Conservation (phyloP, 2,888 invertebrate species). For the Monoplex corrugatus region DNA sequence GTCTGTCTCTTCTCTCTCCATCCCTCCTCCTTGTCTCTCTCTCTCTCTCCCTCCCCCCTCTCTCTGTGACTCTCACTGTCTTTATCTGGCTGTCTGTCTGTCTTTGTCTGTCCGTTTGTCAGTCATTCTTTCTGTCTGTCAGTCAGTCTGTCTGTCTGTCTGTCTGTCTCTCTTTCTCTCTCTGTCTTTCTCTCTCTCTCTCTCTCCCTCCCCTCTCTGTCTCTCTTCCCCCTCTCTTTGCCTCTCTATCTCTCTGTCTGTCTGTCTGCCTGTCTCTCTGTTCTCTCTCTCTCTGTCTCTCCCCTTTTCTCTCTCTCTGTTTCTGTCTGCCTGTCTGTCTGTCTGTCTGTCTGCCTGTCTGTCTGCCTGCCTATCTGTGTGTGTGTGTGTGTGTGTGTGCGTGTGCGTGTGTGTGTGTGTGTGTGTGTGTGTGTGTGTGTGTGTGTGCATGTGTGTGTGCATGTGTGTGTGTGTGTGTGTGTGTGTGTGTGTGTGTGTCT, state of each 20-base stretch:
- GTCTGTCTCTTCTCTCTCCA: neutral
- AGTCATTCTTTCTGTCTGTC: constrained; percentile 15
- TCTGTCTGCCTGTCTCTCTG: neutral
- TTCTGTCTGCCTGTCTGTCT: neutral
- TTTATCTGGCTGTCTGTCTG: constrained; percentile 8
- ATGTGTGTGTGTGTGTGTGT: neutral
- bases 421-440: too few relatives aligned
- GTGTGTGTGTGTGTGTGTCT: neutral
- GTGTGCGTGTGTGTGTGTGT: too few relatives aligned
- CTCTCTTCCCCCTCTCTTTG: too few relatives aligned
- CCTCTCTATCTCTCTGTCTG: neutral
- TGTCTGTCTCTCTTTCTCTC: constrained; percentile 24
- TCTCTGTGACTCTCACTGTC: constrained; percentile 13
- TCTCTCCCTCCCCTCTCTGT: neutral
- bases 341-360: too few relatives aligned
- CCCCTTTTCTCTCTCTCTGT: neutral
- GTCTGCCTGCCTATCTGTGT: too few relatives aligned
- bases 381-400: too few relatives aligned
- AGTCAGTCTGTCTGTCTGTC: neutral
- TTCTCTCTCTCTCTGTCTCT: neutral
- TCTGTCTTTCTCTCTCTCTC: constrained; percentile 39
- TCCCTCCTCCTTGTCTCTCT: neutral
- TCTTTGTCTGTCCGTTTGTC: constrained; percentile 1
- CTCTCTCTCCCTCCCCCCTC: constrained; percentile 8
- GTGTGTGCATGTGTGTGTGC: neutral